Evolutionary conservation across 2,113 vertebrate genomes (phyloP).

Genomic region (Rhinogobius similis): DNA sequence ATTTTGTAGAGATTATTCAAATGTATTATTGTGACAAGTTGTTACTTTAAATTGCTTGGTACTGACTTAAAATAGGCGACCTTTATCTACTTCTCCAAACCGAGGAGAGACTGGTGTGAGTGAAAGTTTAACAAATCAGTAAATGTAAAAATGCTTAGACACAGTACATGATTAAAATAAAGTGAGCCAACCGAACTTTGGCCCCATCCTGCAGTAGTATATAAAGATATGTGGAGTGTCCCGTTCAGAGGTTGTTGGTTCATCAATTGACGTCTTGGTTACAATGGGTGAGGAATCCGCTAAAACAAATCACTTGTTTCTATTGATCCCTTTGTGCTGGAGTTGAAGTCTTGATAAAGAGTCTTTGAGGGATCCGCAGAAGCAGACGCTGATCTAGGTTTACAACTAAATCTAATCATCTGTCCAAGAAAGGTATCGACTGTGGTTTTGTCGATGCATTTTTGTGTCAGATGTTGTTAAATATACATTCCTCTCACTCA

Average conservation of each 20-base stretch:
- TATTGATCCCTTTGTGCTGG: slow-evolving; percentile 1
- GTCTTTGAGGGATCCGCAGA: background rate
- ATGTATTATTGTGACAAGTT: no score
- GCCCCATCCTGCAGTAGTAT: background rate
- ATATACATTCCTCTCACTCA: no score
- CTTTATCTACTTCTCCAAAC: no score
- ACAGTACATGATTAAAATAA: background rate
- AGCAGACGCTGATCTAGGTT: background rate
- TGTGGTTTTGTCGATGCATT: background rate
- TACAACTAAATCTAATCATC: background rate
- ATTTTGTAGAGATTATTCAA: no score
- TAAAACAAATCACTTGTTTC: background rate
- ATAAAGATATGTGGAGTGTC: background rate
- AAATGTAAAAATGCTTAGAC: background rate
- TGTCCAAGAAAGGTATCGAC: background rate
- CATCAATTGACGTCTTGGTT: background rate
- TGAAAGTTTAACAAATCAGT: background rate
- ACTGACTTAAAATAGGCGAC: no score
- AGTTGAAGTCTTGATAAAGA: background rate
- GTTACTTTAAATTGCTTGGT: no score
- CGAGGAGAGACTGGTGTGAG: no score
- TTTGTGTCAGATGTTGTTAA: no score
- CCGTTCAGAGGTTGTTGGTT: background rate
- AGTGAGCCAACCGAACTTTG: background rate
- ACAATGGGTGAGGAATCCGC: background rate